Base-by-base conservation (phyloP, 1,140 invertebrate species). In the Acromyrmex charruanus region DNA sequence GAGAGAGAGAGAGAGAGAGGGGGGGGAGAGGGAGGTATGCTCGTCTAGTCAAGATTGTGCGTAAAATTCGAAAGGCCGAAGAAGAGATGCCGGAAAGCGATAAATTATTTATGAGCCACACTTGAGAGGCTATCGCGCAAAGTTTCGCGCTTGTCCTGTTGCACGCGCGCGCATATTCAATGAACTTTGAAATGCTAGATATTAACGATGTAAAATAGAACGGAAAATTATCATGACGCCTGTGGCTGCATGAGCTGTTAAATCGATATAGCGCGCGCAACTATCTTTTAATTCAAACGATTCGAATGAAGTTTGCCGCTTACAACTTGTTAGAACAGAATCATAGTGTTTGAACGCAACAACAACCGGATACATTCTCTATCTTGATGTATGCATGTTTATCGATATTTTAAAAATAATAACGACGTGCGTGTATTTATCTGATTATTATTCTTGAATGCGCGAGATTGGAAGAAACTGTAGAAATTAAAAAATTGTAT, bases 91-190 rank as follows among this genome's bases (percentile, higher is more conserved):
- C 68, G 80, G 68, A 59, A 82, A 82, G 53, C 55, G 71, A 82
- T 82, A 82, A 82, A 82, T 82, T 82, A 82, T 82, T 82, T 82
- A 82, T 82, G 31, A 72, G 55, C 68, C 25, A 39, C 49, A 55
- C 77, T 71, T 39, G 58, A 72, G 66, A 58, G 35, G 18, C 68
- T 74, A 82, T 61, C 53, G 58, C 66, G 51, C 31, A 3, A 39
- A 25, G 66, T 51, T 74, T 82, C 53, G 35, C 35, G 79, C 66
- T 59, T 21, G 53, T 74, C 49, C 71, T 74, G 28, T 49, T 49
- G n/a, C 77, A 18, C 35, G 25, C 68, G 66, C 53, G 53, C 35
- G 12, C 53, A 82, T 74, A 72, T 51, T 59, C 68, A 55, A 74
- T 74, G 55, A 74, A 74, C 55, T 69, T 25, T 31, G 55, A 59